A percentile compares a stretch with the other conserved stretches of the same genome.
Conservation (phyloP, 2,113 vertebrate genomes). For the Caracal caracal region DNA sequence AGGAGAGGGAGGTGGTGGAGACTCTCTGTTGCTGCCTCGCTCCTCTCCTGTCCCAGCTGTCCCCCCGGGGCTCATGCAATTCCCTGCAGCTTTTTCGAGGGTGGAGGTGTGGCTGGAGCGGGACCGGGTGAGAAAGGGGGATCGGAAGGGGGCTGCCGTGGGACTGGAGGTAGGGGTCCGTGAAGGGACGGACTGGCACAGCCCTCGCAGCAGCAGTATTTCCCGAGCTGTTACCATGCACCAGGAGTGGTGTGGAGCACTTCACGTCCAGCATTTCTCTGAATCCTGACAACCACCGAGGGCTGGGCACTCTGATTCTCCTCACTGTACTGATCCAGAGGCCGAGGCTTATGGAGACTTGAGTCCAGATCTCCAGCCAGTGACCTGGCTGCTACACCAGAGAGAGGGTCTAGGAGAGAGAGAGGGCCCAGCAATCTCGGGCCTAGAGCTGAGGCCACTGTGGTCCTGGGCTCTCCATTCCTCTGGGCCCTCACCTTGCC, state of each 20-base stretch:
- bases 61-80: background rate
- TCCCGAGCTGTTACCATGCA: background rate
- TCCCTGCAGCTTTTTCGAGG: background rate
- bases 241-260: background rate
- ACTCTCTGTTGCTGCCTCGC: background rate
- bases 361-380: background rate
- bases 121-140: background rate
- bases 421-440: background rate
- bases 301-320: too few species aligned
- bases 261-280: rapidly evolving
- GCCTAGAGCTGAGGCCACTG: background rate
- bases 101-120: background rate
- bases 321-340: background rate
- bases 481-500: background rate
- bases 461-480: background rate
- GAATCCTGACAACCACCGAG: background rate
- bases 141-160: background rate
- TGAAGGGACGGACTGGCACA: rapidly evolving
- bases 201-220: background rate
- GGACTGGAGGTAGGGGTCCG: background rate
- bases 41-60: background rate
- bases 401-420: background rate
- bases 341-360: background rate
- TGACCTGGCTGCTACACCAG: background rate
- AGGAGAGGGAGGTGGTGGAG: background rate